Base-by-base conservation (phyloP, 1,140 invertebrate species). In the Meloidogyne hapla region DNA sequence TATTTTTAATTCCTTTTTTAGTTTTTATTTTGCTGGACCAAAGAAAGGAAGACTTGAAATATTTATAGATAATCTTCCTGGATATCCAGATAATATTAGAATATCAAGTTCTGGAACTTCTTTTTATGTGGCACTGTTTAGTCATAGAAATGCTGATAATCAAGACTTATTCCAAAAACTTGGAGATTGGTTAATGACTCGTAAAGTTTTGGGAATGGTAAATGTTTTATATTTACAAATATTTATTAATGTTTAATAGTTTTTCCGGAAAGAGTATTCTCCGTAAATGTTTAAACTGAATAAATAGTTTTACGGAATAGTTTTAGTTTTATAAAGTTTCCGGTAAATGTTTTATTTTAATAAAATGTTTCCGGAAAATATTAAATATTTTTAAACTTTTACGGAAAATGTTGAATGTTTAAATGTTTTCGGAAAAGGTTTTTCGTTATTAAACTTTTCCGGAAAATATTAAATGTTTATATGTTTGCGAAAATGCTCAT, bases 21-120 rank as follows among this genome's bases (percentile, higher is more conserved):
- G 74, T 5, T 78, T 45, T 61, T 77, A 88, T 86, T 63, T 81
- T 81, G 56, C 75, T 61, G 6, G 87, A 23, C 68, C 80, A 12
- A 83, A 82, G 66, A 79, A 78, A 42, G 85, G 86, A 26, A 77
- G 78, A 69, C 77, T 68, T 18, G 87, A 87, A 28, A 75, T 83
- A 6, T 84, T 88, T 67, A 64, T 81, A 18, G 83, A 87, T 18
- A 88, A 88, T 77, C 69, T 88, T 25, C 88, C 88, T 26, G 88
- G 88, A 48, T 87, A 87, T 69, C 87, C 88, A 28, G 88, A 88
- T 75, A 88, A 88, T 77, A 87, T 88, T 64, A 83, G 87, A 63
- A 76, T 82, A 2, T 86, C 87, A 42, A 83, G 80, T 64, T 66
- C 74, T 62, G 88, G 88, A 9, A 40, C 26, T 15, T 86, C 74